Evolutionary conservation across 2,888 invertebrate genomes (phyloP), one percentile per base, ranked within the genome.

Genomic region (Mythimna albipuncta): DNA sequence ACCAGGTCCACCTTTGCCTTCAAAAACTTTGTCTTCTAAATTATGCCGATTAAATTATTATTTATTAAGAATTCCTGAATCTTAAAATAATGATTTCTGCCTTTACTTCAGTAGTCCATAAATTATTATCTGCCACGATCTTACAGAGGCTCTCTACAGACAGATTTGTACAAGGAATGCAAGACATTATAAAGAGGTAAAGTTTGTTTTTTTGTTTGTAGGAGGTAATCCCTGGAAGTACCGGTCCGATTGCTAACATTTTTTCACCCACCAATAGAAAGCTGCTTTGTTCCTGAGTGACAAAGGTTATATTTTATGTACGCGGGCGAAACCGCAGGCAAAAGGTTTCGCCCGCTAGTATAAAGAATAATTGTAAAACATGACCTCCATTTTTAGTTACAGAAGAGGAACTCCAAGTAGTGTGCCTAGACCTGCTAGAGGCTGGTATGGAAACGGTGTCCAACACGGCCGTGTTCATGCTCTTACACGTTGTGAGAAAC

Each of bases 381-480:
- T 52, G 44, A 57, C 26, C 57, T 16, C 9, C 19, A 10, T 41
- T n/a, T 44, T 64, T 57, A 94, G 94, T 93, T 82, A 89, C 93
- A 77, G 91, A 92, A 54, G 93, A 95, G 83, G 94, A 94, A 57
- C 90, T 96, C 6, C 93, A 94, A 89, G 94, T 95, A 0, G 92
- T 97, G 2, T 97, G 97, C 85, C 89, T 97, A 85, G 98, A 98
- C 86, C 91, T 98, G 71, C 97, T 98, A 41, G 97, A 98, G 93
- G 98, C 97, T 9, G 98, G 98, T 1, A 96, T 97, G 65, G 97
- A 98, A 91, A 98, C 98, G 0, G 97, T 97, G 0, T 97, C 97
- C 79, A 97, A 97, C 86, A 97, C 97, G 0, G 92, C 97, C 13
- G 96, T 97, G 1, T 97, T 97, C 86, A 95, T 97, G 70, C 91